A percentile compares a stretch with the other conserved stretches of the same genome.
Conservation (phyloP, 2,113 vertebrate genomes). For the Lepidothrix coronata region DNA sequence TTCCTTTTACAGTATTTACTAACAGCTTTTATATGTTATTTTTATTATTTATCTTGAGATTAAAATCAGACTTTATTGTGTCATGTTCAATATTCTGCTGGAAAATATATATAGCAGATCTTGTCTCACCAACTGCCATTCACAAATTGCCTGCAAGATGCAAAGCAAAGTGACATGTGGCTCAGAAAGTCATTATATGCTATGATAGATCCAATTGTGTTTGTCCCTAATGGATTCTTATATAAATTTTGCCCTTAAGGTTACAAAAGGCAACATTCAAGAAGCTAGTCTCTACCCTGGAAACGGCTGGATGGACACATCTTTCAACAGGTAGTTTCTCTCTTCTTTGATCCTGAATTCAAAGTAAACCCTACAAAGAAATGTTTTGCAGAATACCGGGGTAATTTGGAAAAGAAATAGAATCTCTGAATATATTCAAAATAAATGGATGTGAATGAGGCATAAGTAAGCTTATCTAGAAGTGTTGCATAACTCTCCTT, state of each 20-base stretch:
- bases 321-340: neutral
- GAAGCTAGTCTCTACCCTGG: neutral
- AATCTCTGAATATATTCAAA: neutral
- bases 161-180: slow-evolving; percentile 35
- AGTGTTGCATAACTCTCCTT: neutral
- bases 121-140: slow-evolving; percentile 53
- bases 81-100: slow-evolving; percentile 54
- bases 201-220: slow-evolving; percentile 25
- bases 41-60: slow-evolving; percentile 67
- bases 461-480: neutral
- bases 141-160: slow-evolving; percentile 54
- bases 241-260: neutral
- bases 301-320: neutral
- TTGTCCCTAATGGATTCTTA: neutral
- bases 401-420: neutral
- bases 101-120: slow-evolving; percentile 38
- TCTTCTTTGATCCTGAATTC: neutral
- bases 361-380: neutral
- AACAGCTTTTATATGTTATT: slow-evolving; percentile 65
- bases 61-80: slow-evolving; percentile 63
- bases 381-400: neutral
- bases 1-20: slow-evolving; percentile 62
- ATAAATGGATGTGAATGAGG: neutral
- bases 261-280: neutral
- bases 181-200: slow-evolving; percentile 22